A percentile compares a stretch with the other conserved stretches of the same genome.
These are phyloP conservation scores for Malurus leucopterus DNA, from an alignment of 2,797 vertebrate species.

Conservation along the genomic window DNA sequence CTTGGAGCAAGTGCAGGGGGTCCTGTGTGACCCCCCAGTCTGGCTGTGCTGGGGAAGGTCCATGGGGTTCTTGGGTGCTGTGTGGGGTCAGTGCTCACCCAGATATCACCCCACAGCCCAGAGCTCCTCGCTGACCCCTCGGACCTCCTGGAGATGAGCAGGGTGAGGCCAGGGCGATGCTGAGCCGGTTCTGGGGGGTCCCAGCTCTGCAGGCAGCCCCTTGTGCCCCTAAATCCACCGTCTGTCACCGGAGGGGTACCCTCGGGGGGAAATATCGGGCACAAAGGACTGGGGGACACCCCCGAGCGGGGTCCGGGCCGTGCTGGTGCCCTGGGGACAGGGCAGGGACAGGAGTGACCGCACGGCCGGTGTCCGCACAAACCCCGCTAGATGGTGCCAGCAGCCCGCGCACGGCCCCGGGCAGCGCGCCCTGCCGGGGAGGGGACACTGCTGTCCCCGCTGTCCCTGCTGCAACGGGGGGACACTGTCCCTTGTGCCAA, in stretches of 20 bases:
- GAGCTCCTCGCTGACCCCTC: neutral
- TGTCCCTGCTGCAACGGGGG: neutral
- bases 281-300: neutral
- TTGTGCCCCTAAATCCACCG: fast-evolving
- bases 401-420: neutral
- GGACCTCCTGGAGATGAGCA: fast-evolving
- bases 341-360: neutral
- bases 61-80: neutral
- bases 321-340: neutral
- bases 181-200: fast-evolving
- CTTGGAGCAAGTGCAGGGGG: too few relatives aligned
- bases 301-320: fast-evolving
- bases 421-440: neutral
- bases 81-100: neutral
- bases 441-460: neutral
- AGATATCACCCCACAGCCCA: neutral
- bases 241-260: neutral
- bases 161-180: neutral
- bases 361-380: neutral
- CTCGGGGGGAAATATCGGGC: too few relatives aligned
- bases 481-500: neutral
- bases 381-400: conserved; percentile 40
- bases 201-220: neutral
- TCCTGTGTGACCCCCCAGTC: neutral
- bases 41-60: neutral